Conservation (phyloP, 2,888 invertebrate genomes). For the Caenorhabditis uteleia region DNA sequence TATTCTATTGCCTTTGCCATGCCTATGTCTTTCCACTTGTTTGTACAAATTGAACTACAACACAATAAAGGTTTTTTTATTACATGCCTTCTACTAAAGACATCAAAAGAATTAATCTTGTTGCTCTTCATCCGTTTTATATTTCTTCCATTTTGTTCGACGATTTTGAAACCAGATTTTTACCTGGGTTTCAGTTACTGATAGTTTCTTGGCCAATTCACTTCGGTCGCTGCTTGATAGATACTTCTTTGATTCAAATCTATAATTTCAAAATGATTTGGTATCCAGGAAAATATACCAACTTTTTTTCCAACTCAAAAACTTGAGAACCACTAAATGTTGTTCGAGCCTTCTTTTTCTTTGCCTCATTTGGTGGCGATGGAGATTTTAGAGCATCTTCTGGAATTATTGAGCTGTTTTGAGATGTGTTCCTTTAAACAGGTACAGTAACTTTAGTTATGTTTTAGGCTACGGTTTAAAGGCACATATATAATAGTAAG, state of each 20-base stretch:
- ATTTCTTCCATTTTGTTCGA: conserved; percentile 98
- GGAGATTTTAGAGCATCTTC: neutral
- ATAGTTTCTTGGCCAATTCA: conserved; percentile 90
- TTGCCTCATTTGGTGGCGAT: neutral
- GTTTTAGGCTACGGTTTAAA: too few relatives aligned
- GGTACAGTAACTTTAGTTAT: too few relatives aligned
- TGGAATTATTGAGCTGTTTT: neutral
- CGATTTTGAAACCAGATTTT: conserved; percentile 98
- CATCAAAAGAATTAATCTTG: too few relatives aligned
- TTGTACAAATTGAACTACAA: neutral
- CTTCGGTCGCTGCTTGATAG: conserved; percentile 90
- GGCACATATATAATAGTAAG: too few relatives aligned
- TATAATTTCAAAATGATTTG: neutral
- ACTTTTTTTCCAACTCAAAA: conserved; percentile 85
- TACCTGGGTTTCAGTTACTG: conserved; percentile 95
- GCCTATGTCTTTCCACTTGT: neutral
- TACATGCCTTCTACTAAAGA: neutral
- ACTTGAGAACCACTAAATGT: conserved; percentile 85
- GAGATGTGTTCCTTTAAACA: too few relatives aligned
- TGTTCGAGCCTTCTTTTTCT: conserved; percentile 82
- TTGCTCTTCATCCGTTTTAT: conserved; percentile 75
- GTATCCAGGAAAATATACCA: neutral
- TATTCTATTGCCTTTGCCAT: too few relatives aligned
- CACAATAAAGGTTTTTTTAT: neutral
- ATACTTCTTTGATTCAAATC: conserved; percentile 91